phyloP scores from a whole-genome alignment of 2,888 invertebrate species.

The Xylophagus ater region DNA sequence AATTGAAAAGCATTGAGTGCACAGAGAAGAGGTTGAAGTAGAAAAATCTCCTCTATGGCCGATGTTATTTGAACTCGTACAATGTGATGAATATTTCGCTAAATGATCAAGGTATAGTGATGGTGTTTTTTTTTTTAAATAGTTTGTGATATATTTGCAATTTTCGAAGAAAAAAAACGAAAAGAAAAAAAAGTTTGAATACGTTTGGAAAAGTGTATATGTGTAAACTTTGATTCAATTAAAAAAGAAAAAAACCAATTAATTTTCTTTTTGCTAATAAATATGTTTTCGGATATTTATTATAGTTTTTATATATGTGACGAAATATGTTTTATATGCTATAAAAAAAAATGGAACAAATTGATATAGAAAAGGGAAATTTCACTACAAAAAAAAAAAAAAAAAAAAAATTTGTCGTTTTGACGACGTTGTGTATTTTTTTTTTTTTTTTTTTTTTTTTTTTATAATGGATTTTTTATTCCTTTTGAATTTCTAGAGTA shows the following conservation, averaged over 20 bases:
- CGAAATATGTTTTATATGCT: too few species aligned
- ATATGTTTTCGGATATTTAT: too few species aligned
- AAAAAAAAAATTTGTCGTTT: neutral
- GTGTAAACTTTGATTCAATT: too few species aligned
- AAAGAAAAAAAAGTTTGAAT: conserved; percentile 1
- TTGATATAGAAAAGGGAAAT: neutral
- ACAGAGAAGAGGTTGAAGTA: conserved; percentile 11
- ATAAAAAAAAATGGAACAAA: neutral
- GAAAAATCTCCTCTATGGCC: conserved; percentile 20
- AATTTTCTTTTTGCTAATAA: too few species aligned
- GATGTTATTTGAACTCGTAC: conserved; percentile 23
- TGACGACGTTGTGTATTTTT: neutral
- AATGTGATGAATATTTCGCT: conserved; percentile 26
- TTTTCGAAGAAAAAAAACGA: conserved; percentile 2
- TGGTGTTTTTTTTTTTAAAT: conserved; percentile 5
- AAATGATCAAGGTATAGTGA: conserved; percentile 23
- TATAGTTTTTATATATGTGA: too few species aligned
- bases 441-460: neutral
- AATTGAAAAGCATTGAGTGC: neutral
- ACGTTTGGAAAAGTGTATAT: too few species aligned
- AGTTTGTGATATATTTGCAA: neutral
- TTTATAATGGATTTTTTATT: neutral
- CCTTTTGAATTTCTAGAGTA: neutral
- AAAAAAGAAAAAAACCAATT: too few species aligned
- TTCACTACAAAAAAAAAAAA: neutral